Evolutionary conservation across 92 coral and sea anemone genomes (phyloP).

Genomic region (Meandrina meandrites): DNA sequence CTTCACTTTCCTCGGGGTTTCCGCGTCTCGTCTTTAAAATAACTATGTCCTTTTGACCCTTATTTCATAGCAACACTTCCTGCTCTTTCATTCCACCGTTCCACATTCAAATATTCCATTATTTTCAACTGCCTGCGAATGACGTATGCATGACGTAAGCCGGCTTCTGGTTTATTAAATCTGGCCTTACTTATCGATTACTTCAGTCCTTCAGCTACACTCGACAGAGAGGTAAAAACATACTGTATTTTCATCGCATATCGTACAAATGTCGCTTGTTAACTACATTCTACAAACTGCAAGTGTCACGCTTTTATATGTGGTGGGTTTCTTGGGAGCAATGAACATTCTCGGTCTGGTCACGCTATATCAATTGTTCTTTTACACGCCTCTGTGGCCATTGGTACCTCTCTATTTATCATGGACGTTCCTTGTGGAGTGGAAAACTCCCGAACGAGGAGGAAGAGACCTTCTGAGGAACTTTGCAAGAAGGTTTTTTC

Average conservation of each 20-base stretch:
- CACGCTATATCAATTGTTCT: slow-evolving; percentile 37
- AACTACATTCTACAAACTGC: slow-evolving; percentile 26
- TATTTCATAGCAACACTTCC: no score
- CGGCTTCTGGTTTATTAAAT: neutral
- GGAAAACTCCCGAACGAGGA: slow-evolving; percentile 77
- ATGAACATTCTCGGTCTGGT: slow-evolving; percentile 20
- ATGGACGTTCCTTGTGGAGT: slow-evolving; percentile 75
- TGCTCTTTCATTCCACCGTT: no score
- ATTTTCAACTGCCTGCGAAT: neutral
- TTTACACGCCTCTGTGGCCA: slow-evolving; percentile 77
- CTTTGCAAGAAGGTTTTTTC: slow-evolving; percentile 55
- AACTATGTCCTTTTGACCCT: no score
- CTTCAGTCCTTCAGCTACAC: neutral
- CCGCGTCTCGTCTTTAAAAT: no score
- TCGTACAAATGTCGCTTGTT: slow-evolving; percentile 17
- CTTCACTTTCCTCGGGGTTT: no score
- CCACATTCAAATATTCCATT: no score
- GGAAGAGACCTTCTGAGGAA: slow-evolving; percentile 64
- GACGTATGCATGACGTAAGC: neutral
- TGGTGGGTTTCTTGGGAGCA: slow-evolving; percentile 40
- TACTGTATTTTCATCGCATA: neutral
- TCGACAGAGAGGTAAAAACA: neutral
- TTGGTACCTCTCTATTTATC: slow-evolving; percentile 62
- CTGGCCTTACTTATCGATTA: no score
- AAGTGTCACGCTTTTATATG: slow-evolving; percentile 18